Evolutionary conservation across 1,140 invertebrate genomes (phyloP), one percentile per base, ranked within the genome.

Genomic region (Anagrus nilaparvatae): DNA sequence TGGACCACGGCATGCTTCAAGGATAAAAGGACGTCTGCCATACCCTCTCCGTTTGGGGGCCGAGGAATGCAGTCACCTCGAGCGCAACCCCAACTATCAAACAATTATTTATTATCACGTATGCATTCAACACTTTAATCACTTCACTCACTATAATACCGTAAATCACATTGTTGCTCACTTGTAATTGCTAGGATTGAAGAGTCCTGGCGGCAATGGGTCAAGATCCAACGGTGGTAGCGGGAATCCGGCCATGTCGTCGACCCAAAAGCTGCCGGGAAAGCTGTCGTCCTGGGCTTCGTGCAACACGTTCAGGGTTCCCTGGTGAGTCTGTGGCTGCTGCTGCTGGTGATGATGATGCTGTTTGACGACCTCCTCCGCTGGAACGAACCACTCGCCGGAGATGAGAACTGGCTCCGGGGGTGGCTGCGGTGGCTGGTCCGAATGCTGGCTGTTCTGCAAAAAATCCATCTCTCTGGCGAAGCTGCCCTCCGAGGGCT

Each of bases 1-100:
- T 88, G 84, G 9, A 89, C 83, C 9, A 90, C 84, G 1, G 87
- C 84, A 57, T 90, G 85, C 63, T 91, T 91, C 43, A 91, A 62
- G 0, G 86, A 88, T 43, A 90, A 67, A 18, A 91, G 71, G 16
- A 89, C 86, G 55, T 91, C 87, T 2, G 87, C 85, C 40, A 88
- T 80, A 47, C 83, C 77, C 59, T 79, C 74, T 13, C 71, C 67
- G 27, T 63, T 66, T 24, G 50, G 49, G 5, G 55, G 27, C 40
- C 65, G 58, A 5, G 64, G 63, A 16, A 60, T 46, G 30, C 64
- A 67, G 19, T 67, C 64, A 7, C 63, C 55, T 51, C 65, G 58
- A 4, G 61, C 49, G 44, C 64, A 68, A 3, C 64, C 61, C 65
- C 65, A 68, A 50, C 65, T 67, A 36, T 28, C n/a, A n/a, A n/a